phyloP scores from a whole-genome alignment of 2,888 invertebrate genomes.

The Zonitis immaculata region DNA sequence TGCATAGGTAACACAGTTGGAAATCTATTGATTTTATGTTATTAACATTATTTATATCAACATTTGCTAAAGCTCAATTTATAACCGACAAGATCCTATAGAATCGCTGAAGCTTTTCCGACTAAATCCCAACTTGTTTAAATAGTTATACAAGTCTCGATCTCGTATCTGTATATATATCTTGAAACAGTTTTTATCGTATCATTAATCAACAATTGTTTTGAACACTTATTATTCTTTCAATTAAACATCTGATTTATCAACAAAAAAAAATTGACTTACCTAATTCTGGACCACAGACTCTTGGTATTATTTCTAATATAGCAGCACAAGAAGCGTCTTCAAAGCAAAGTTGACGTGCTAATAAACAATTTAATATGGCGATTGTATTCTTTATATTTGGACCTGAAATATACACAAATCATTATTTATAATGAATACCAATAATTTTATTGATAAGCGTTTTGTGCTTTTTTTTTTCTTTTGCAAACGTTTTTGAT shows the following conservation, averaged over 20 bases:
- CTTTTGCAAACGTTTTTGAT: background rate
- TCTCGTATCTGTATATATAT: slow-evolving; percentile 4
- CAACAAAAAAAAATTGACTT: slow-evolving; percentile 46
- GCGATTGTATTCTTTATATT: slow-evolving; percentile 74
- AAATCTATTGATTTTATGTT: background rate
- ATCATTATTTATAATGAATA: slow-evolving; percentile 9
- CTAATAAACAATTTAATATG: slow-evolving; percentile 82
- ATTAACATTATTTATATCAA: slow-evolving; percentile 1
- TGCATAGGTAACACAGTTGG: background rate
- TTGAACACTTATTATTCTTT: slow-evolving; percentile 5
- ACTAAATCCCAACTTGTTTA: slow-evolving; percentile 6
- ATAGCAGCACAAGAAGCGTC: slow-evolving; percentile 87
- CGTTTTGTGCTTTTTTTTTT: no score
- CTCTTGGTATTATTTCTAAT: slow-evolving; percentile 84
- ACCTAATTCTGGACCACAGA: slow-evolving; percentile 90
- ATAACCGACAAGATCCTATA: slow-evolving; percentile 4
- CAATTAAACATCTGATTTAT: background rate
- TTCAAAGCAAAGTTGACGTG: slow-evolving; percentile 84
- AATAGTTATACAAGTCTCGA: slow-evolving; percentile 9
- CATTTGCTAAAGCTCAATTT: slow-evolving; percentile 1
- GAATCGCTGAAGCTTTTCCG: background rate
- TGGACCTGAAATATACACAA: slow-evolving; percentile 59
- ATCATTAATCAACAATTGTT: slow-evolving; percentile 17
- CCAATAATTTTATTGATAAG: slow-evolving; percentile 16
- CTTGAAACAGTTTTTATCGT: slow-evolving; percentile 6